Conservation (phyloP, 2,113 vertebrate species). For the Sander vitreus region DNA sequence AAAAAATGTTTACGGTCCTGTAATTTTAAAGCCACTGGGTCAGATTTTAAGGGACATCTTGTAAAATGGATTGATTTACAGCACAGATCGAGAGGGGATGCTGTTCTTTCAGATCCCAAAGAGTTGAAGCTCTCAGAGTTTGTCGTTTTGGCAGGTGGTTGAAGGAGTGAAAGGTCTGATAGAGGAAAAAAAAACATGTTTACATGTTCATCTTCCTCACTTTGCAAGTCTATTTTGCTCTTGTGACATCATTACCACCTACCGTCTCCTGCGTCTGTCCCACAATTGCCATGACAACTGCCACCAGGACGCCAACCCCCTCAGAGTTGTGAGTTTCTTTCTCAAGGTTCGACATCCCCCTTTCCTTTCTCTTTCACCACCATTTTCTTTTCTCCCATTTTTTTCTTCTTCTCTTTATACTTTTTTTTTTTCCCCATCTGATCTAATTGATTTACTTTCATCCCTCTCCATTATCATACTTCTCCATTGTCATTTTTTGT, state of each 20-base stretch:
- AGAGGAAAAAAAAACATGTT: conserved; percentile 2
- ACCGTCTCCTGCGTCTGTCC: conserved; percentile 54
- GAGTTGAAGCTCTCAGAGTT: not conserved
- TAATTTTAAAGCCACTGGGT: not conserved
- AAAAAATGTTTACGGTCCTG: not conserved
- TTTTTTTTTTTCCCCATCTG: not conserved
- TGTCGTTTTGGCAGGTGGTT: not conserved
- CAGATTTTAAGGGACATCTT: not conserved
- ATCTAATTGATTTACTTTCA: not conserved
- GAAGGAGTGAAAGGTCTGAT: conserved; percentile 5
- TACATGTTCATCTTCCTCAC: conserved; percentile 46
- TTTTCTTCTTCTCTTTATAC: not conserved
- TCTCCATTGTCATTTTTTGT: not conserved
- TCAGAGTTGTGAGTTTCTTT: conserved; percentile 43
- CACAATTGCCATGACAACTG: conserved; percentile 68
- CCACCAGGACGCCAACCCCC: conserved; percentile 53
- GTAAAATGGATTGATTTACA: not conserved
- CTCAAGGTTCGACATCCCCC: conserved; percentile 30
- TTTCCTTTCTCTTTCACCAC: not conserved
- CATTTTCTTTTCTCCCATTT: not conserved
- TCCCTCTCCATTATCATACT: not conserved
- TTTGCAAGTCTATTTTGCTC: conserved; percentile 51
- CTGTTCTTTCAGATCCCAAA: not conserved
- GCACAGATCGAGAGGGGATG: not conserved
- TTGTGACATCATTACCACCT: conserved; percentile 56